Percentiles rank a stretch among this genome's conserved stretches.
phyloP scores from a whole-genome alignment of 2,888 invertebrate genomes.

The Euzetes globulus region DNA sequence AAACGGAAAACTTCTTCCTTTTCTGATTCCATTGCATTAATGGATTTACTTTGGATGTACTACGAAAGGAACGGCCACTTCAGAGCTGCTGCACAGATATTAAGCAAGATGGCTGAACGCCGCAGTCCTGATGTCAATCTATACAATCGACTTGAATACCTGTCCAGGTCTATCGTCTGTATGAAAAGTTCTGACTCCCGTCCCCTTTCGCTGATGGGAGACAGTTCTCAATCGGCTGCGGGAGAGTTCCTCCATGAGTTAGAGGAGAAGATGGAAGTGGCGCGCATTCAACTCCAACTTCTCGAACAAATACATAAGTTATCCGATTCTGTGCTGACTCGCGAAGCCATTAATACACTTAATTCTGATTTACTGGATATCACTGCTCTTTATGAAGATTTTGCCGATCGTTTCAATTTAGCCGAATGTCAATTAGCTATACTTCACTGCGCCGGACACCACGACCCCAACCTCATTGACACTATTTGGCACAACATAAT shows the following conservation, averaged over 20 bases:
- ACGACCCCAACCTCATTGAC: conserved; percentile 77
- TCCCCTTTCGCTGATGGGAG: conserved; percentile 55
- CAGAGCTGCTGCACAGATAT: conserved; percentile 79
- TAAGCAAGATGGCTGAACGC: conserved; percentile 73
- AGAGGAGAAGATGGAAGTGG: conserved; percentile 78
- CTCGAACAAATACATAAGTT: conserved; percentile 59
- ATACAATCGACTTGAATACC: conserved; percentile 74
- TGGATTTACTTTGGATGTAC: conserved; percentile 89
- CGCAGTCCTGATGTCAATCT: conserved; percentile 62
- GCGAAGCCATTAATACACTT: conserved; percentile 59
- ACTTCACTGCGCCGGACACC: conserved; percentile 86
- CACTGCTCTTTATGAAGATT: conserved; percentile 80
- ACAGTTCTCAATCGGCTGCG: conserved; percentile 42
- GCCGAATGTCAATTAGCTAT: conserved; percentile 93
- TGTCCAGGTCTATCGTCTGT: conserved; percentile 89
- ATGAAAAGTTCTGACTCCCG: conserved; percentile 67
- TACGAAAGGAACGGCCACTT: conserved; percentile 88
- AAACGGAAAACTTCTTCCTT: conserved; percentile 48
- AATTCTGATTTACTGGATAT: conserved; percentile 77
- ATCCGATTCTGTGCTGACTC: conserved; percentile 46
- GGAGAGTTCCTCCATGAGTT: conserved; percentile 76
- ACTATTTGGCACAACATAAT: conserved; percentile 81
- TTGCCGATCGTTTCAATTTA: conserved; percentile 78
- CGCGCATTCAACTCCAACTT: conserved; percentile 53
- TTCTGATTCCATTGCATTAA: conserved; percentile 57